These are phyloP conservation scores for Rattus norvegicus DNA, from an alignment of 2,113 vertebrate genomes.

Conservation along the genomic window DNA sequence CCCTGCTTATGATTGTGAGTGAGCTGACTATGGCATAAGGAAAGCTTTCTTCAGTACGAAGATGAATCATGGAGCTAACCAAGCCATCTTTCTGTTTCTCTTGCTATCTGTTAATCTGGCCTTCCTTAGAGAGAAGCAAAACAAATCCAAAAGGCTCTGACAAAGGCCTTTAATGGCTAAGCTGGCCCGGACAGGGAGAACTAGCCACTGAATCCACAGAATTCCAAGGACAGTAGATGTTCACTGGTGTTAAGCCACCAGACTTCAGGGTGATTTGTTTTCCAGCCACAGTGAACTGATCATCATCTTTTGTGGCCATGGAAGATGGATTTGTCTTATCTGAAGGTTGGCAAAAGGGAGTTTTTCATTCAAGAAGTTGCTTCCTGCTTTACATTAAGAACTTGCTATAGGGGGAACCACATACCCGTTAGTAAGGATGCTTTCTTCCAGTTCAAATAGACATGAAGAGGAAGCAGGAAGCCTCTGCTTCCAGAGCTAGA, in stretches of 20 bases:
- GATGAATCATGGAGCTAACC: background rate
- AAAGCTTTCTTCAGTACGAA: background rate
- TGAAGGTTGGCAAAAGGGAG: background rate
- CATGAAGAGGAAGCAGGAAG: background rate
- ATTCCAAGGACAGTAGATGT: background rate
- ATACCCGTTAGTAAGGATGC: background rate
- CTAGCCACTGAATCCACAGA: background rate
- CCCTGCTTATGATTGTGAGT: background rate
- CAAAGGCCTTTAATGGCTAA: background rate
- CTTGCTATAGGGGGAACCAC: background rate
- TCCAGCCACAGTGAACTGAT: background rate
- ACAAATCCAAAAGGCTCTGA: background rate
- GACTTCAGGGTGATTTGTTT: background rate
- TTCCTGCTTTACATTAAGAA: background rate
- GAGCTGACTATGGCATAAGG: background rate
- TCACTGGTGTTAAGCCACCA: background rate
- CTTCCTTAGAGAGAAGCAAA: conserved; percentile 28
- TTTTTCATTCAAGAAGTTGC: background rate
- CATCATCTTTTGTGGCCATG: background rate
- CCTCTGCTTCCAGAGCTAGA: background rate
- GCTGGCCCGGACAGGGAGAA: background rate
- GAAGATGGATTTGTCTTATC: background rate
- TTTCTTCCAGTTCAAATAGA: background rate
- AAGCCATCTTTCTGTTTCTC: background rate
- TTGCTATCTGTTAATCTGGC: background rate